Evolutionary conservation across 1,140 invertebrate species (phyloP).

Genomic region (Delia radicum): DNA sequence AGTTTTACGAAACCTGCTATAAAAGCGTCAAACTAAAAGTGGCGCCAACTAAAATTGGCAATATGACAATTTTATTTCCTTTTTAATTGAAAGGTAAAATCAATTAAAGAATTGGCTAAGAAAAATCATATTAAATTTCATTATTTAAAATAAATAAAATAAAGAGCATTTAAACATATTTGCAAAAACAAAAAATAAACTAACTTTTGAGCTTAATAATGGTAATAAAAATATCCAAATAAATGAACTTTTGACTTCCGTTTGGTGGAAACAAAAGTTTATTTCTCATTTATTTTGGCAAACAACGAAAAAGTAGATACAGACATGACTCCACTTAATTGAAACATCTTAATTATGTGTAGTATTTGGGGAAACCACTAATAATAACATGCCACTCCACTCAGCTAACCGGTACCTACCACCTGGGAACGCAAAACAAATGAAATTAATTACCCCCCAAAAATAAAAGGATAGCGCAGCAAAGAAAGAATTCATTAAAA

Average conservation of each 20-base stretch:
- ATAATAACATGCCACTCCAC: not conserved
- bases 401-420: not conserved
- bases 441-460: conserved; percentile 7
- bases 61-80: conserved; percentile 18
- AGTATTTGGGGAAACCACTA: not conserved
- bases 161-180: not conserved
- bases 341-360: conserved; percentile 14
- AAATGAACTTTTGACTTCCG: conserved; percentile 12
- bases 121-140: not conserved
- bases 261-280: not conserved
- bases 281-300: not conserved
- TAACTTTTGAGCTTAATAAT: conserved; percentile 1
- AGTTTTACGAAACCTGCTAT: not conserved
- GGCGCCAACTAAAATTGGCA: conserved; percentile 11
- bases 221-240: not conserved
- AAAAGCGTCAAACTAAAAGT: not conserved
- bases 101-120: conserved; percentile 4
- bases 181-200: not conserved
- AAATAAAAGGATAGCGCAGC: not conserved
- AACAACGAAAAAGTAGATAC: not conserved
- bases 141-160: not conserved
- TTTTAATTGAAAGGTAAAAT: conserved; percentile 17
- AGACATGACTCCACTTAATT: not conserved
- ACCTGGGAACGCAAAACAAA: conserved; percentile 8
- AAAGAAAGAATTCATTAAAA: no score